Evolutionary conservation across 1,140 invertebrate species (phyloP), one percentile per base, ranked within the genome.

Genomic region (Euura lappo): DNA sequence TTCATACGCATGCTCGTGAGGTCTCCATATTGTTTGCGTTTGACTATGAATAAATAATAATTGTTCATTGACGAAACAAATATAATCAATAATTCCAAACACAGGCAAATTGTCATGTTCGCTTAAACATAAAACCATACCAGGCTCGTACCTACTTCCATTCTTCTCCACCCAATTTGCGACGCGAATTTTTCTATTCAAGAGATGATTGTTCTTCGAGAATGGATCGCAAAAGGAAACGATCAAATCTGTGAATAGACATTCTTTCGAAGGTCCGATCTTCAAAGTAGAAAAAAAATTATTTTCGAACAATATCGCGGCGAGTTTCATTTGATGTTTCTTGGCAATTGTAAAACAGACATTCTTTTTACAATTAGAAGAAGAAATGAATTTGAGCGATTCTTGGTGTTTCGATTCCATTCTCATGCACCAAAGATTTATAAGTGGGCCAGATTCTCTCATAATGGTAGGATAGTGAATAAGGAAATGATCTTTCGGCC

Each of bases 81-180:
- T 74, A 72, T 68, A 72, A 64, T 74, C 72, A 51, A 74, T 74
- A 2, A 72, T 10, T 10, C 65, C n/a, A 64, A 74, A 74, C 51
- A 4, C 13, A 47, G 65, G 73, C 44, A 44, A 66, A 68, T 13
- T 64, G 45, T 73, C 72, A 73, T 70, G 43, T 70, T 65, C 68
- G 10, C 45, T 6, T 13, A 70, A n/a, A 13, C 44, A 71, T n/a
- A 74, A 67, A 43, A 72, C 70, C 70, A 74, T 74, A 60, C 65
- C 66, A 13, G 70, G 70, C 45, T 74, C 69, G 65, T 74, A 74
- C 44, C 10, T 45, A 69, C 70, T 71, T 10, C 73, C 70, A 72
- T 74, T 74, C 72, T 71, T 68, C 44, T 68, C 47, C 11, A 72
- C 44, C 73, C 73, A 74, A n/a, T 69, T 65, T 28, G 44, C 4